Percentiles rank a stretch among this genome's conserved stretches.
Conservation (phyloP, 2,113 vertebrate species). For the Steatornis caripensis region DNA sequence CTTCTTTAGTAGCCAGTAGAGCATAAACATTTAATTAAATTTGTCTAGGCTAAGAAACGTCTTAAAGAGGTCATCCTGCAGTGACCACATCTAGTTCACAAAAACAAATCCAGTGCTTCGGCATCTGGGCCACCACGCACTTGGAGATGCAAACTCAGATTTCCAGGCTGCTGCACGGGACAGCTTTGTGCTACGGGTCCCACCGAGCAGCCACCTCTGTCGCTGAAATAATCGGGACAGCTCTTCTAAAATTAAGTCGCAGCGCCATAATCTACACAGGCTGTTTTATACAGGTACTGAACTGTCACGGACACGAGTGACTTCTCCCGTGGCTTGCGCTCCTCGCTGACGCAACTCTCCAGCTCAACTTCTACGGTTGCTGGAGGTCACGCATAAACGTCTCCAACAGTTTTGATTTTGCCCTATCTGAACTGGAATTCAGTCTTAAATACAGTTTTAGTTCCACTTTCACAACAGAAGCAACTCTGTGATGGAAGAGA, state of each 20-base stretch:
- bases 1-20: background rate
- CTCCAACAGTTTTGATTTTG: background rate
- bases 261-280: fast-evolving
- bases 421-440: background rate
- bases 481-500: background rate
- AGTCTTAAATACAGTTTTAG: background rate
- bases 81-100: background rate
- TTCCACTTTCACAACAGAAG: background rate
- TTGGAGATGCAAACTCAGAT: fast-evolving
- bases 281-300: background rate
- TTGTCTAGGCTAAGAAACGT: background rate
- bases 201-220: background rate
- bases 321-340: background rate
- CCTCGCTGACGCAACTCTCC: background rate
- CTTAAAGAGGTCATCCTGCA: background rate
- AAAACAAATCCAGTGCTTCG: background rate
- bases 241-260: background rate
- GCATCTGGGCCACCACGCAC: background rate
- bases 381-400: fast-evolving
- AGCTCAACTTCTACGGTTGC: fast-evolving
- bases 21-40: slow-evolving; percentile 25
- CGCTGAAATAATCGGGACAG: fast-evolving
- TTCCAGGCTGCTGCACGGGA: background rate
- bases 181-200: background rate
- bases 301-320: fast-evolving